Conservation (phyloP, 2,888 invertebrate genomes). For the Saturnia pavonia region DNA sequence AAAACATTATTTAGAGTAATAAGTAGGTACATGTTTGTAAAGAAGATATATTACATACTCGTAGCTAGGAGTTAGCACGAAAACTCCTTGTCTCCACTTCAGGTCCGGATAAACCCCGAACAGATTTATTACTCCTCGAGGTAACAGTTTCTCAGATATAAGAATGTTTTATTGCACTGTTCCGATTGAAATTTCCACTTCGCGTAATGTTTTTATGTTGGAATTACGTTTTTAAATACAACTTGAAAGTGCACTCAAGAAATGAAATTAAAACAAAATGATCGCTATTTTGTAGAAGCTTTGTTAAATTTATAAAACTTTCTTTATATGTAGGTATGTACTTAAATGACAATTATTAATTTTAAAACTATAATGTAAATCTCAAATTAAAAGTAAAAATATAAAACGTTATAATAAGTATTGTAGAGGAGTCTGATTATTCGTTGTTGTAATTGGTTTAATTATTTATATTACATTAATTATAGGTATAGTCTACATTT, state of each 20-base stretch:
- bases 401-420: too few species aligned
- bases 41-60: not conserved
- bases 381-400: too few species aligned
- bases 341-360: too few species aligned
- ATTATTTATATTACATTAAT: too few species aligned
- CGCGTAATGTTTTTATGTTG: not conserved
- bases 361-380: too few species aligned
- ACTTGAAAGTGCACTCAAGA: not conserved
- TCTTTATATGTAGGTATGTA: too few species aligned
- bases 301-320: too few species aligned
- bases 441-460: too few species aligned
- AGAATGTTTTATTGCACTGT: constrained; percentile 11
- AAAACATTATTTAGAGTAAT: not conserved
- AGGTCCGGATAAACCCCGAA: constrained; percentile 4
- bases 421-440: too few species aligned
- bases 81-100: constrained; percentile 1
- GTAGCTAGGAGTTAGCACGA: not conserved
- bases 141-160: constrained; percentile 14
- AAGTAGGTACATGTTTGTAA: not conserved
- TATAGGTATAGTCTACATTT: too few species aligned
- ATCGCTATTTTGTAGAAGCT: not conserved
- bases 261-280: not conserved
- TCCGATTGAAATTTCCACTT: constrained; percentile 15
- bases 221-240: not conserved
- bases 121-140: constrained; percentile 13